Evolutionary conservation across 2,888 invertebrate species (phyloP), one percentile per base, ranked within the genome.

Genomic region (Clanis bilineata): DNA sequence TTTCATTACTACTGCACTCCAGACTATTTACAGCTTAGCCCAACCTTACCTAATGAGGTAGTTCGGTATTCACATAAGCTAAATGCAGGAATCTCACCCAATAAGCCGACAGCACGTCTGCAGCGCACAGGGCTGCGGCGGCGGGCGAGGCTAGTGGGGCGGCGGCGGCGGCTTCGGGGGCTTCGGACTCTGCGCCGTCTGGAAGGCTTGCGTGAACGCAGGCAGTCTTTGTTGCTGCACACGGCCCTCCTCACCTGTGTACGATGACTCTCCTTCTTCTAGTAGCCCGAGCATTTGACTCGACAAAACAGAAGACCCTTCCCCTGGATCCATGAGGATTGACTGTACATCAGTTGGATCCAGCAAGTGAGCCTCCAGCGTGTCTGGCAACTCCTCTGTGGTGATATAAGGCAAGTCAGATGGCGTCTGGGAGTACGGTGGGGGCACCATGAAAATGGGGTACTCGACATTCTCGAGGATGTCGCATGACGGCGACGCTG

Each of bases 41-140:
- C 84, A 84, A 86, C 80, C 82, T 90, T 91, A 90, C 90, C 86
- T 90, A 90, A 72, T 90, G 91, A 92, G 92, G 92, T 92, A 92
- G 90, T 81, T 85, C 72, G 79, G 82, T 84, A 76, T 83, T 76
- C 76, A 82, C 80, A 76, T 80, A 85, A 85, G 86, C 85, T 87
- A 90, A 90, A 90, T 88, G 88, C 88, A 83, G 80, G 73, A 76
- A 73, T 77, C 74, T 74, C 74, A 67, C 73, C 67, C 56, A 21
- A 22, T 67, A 62, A 62, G 63, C 55, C 64, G 59, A 66, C 67
- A 60, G 61, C 62, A 62, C 61, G 10, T 55, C 28, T 44, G 23
- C 28, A 5, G 44, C 32, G 36, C 38, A 22, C 36, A 43, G 22
- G 62, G 54, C 28, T 4, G 54, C 32, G 59, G 57, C 38, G 47